These are phyloP conservation scores for Diachasmimorpha longicaudata DNA, from an alignment of 1,140 invertebrate species.

Conservation along the genomic window DNA sequence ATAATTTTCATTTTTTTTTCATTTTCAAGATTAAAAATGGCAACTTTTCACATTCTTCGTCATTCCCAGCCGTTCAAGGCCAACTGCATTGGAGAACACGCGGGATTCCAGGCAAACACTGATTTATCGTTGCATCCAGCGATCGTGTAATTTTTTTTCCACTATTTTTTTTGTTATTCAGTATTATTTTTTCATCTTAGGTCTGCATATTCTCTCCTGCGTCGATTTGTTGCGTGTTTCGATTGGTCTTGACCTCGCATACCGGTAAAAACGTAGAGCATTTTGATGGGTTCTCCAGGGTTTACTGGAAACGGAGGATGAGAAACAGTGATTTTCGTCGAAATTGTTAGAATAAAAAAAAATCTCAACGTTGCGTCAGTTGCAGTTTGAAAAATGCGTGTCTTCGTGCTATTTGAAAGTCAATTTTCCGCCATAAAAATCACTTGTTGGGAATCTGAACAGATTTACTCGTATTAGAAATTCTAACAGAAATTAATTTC, in stretches of 20 bases:
- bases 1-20: background rate
- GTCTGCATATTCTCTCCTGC: slow-evolving; percentile 20
- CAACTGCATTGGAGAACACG: slow-evolving; percentile 28
- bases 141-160: slow-evolving; percentile 16
- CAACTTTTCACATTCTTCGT: slow-evolving; percentile 43
- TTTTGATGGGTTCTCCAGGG: background rate
- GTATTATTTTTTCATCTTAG: background rate
- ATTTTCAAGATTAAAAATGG: background rate
- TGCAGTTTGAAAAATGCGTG: no score
- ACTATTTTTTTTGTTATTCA: background rate
- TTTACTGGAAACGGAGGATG: background rate
- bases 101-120: slow-evolving; percentile 26
- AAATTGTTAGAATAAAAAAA: no score
- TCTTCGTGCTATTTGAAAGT: no score
- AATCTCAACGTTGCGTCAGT: no score
- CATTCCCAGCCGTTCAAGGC: slow-evolving; percentile 39
- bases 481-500: no score
- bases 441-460: no score
- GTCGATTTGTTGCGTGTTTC: slow-evolving; percentile 7
- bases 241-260: slow-evolving; percentile 25
- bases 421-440: no score
- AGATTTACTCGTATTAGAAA: no score
- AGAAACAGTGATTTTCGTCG: background rate
- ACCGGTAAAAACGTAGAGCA: slow-evolving; percentile 12
- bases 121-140: slow-evolving; percentile 33